Conservation (phyloP, 2,113 vertebrate genomes). For the Hippocampus zosterae region DNA sequence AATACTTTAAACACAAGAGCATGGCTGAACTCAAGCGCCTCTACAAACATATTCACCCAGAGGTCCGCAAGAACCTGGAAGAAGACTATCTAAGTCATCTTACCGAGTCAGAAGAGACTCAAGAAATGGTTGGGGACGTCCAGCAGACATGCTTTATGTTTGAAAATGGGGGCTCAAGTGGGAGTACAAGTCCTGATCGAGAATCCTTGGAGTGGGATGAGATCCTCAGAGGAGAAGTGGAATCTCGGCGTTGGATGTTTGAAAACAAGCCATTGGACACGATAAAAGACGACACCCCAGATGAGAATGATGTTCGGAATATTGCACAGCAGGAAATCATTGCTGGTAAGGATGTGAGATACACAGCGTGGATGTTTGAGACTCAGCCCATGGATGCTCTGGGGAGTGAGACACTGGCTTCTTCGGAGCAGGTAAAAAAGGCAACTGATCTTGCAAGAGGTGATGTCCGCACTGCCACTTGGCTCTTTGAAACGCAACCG, state of each 20-base stretch:
- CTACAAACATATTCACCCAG: conserved; percentile 81
- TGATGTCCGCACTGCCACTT: conserved; percentile 71
- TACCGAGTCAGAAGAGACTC: conserved; percentile 63
- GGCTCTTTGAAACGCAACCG: conserved; percentile 82
- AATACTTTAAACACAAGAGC: conserved; percentile 79
- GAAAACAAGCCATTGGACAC: conserved; percentile 81
- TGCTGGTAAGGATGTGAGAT: conserved; percentile 78
- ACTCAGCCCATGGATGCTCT: conserved; percentile 77
- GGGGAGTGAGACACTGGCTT: conserved; percentile 40
- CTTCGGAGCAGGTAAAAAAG: conserved; percentile 58
- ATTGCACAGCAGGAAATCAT: conserved; percentile 81
- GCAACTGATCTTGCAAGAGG: conserved; percentile 73
- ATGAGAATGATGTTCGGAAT: conserved; percentile 62
- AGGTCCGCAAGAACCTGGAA: conserved; percentile 80
- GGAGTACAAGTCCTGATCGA: conserved; percentile 72
- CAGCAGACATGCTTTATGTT: conserved; percentile 76
- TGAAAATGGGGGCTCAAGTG: conserved; percentile 74
- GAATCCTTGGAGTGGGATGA: conserved; percentile 80
- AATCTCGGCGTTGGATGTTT: conserved; percentile 82
- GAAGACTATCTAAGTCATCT: conserved; percentile 76
- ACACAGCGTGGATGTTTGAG: conserved; percentile 86
- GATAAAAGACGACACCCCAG: conserved; percentile 75
- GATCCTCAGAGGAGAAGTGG: conserved; percentile 82
- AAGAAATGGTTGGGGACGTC: conserved; percentile 67
- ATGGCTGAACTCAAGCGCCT: conserved; percentile 79